phyloP scores from a whole-genome alignment of 1,140 invertebrate genomes.

The Drosophila suzukii region DNA sequence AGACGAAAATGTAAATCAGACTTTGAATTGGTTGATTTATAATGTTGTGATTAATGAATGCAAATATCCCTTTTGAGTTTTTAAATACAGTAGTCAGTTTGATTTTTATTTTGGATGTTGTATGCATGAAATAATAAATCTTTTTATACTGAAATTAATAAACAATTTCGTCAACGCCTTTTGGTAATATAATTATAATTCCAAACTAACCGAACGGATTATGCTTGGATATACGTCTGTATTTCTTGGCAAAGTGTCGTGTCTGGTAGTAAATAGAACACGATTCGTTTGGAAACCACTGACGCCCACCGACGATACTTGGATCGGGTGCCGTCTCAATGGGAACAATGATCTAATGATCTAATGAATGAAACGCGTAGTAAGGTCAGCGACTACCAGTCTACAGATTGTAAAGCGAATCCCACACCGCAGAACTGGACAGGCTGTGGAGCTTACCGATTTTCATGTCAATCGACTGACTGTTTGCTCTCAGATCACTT shows the following conservation, averaged over 20 bases:
- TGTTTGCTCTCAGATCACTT: conserved; percentile 15
- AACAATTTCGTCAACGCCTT: too few species aligned
- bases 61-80: neutral
- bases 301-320: conserved; percentile 57
- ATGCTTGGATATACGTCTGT: neutral
- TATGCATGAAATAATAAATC: too few species aligned
- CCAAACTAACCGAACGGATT: conserved; percentile 28
- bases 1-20: neutral
- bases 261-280: conserved; percentile 57
- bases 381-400: conserved; percentile 56
- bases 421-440: conserved; percentile 9
- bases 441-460: conserved; percentile 65
- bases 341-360: conserved; percentile 65
- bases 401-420: conserved; percentile 31
- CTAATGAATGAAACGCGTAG: conserved; percentile 72
- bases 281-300: conserved; percentile 41
- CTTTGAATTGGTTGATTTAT: neutral
- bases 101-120: too few species aligned
- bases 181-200: too few species aligned
- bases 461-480: conserved; percentile 49
- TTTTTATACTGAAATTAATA: too few species aligned
- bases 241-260: conserved; percentile 37
- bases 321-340: conserved; percentile 51
- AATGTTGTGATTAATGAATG: neutral
- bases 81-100: neutral